phyloP scores from a whole-genome alignment of 2,113 vertebrate species.

The Fregata magnificens region DNA sequence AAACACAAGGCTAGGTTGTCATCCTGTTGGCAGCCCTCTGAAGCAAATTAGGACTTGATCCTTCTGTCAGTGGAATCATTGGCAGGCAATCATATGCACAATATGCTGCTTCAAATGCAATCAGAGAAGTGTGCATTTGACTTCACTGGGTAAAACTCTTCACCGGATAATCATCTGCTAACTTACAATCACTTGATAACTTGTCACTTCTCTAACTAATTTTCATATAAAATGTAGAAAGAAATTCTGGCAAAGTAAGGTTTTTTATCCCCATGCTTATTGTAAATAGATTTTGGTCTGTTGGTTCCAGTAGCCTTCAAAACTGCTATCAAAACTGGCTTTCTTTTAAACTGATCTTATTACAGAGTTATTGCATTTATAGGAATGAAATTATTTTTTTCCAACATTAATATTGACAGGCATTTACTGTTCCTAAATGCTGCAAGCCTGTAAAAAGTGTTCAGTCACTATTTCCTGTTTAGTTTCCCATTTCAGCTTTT shows the following conservation, averaged over 20 bases:
- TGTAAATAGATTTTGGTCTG: not conserved
- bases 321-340: not conserved
- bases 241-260: not conserved
- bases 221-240: not conserved
- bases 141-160: not conserved
- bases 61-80: conserved; percentile 15
- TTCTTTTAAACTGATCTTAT: not conserved
- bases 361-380: not conserved
- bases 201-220: not conserved
- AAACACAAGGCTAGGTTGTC: not conserved
- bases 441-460: not conserved
- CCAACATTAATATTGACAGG: not conserved
- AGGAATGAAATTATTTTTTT: not conserved
- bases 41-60: conserved; percentile 31
- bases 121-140: not conserved
- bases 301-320: not conserved
- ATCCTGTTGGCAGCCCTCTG: conserved; percentile 18
- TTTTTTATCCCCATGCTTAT: not conserved
- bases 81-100: conserved; percentile 37
- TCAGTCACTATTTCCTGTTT: not conserved
- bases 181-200: not conserved
- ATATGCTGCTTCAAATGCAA: conserved; percentile 14
- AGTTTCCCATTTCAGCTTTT: not conserved
- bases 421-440: not conserved
- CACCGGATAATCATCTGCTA: not conserved